Base-by-base conservation (phyloP, 2,888 invertebrate species). In the Charanyca ferruginea region DNA sequence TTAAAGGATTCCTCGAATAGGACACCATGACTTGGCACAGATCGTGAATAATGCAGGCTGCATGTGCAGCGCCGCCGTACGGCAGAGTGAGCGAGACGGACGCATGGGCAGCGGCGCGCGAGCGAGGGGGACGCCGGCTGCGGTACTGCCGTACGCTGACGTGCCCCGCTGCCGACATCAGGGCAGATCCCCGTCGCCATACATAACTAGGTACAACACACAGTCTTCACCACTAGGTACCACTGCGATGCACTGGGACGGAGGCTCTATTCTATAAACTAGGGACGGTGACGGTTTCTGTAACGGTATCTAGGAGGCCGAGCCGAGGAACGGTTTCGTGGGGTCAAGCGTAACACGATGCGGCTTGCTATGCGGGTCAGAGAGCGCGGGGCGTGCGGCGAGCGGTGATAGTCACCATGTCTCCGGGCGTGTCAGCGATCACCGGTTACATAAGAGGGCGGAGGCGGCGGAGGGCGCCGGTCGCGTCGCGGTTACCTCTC, bases 401-500 rank as follows among this genome's bases (percentile, higher is more conserved):
- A 64, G 72, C 57, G 79, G 71, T 67, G 80, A 66, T 75, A 66
- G 67, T 73, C 73, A 81, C 81, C 81, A 83, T 79, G 79, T 81
- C 83, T 79, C 68, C 89, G 90, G 90, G 91, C 89, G 92, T 89
- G 92, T 87, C 89, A 83, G 87, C 80, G 83, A 70, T 78, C 83
- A 54, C 85, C 85, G 87, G 89, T 90, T 91, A 90, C 90, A 89
- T 90, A 90, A 92, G 89, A 84, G 87, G 85, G 83, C 80, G 87
- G 84, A 82, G 85, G 85, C 84, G 90, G 79, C 87, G 88, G 73
- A 73, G 85, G 85, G 86, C 90, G 90, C 91, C 90, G 90, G 89
- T 85, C 81, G 64, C 77, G 79, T 77, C 81, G 68, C 91, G 89
- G 90, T 94, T 96, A 97, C 96, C 96, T 96, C 97, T 96, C 96